Percentiles rank a stretch among this genome's conserved stretches.
phyloP scores from a whole-genome alignment of 2,888 invertebrate species.

The Lepidocyrtoides sp. region DNA sequence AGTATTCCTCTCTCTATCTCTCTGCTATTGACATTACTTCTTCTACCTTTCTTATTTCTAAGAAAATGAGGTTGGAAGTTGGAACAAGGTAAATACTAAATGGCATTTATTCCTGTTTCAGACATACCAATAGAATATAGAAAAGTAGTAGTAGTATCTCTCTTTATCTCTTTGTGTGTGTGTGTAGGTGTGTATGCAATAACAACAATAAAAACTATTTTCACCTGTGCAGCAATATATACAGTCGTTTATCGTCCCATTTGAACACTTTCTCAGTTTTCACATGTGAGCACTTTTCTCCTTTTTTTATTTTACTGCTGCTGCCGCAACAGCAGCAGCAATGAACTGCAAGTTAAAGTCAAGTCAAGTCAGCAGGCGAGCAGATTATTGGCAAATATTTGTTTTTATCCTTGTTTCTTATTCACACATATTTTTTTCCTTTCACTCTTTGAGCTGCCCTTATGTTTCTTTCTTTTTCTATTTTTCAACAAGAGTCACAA shows the following conservation, averaged over 20 bases:
- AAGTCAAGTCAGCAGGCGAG: too few relatives aligned
- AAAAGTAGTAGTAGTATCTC: not conserved
- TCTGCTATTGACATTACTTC: too few relatives aligned
- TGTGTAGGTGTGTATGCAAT: slow-evolving; percentile 30
- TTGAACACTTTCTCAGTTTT: not conserved
- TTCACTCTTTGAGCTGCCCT: not conserved
- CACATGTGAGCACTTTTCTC: not conserved
- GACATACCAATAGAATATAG: not conserved
- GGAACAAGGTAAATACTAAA: too few relatives aligned
- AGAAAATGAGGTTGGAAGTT: too few relatives aligned
- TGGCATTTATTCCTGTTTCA: too few relatives aligned
- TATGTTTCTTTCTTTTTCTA: not conserved
- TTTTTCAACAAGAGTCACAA: slow-evolving; percentile 13
- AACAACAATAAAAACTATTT: slow-evolving; percentile 21
- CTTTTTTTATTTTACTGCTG: not conserved
- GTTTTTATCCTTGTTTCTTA: slow-evolving; percentile 41
- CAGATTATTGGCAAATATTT: slow-evolving; percentile 71
- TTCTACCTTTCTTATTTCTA: too few relatives aligned
- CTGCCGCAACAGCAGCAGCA: not conserved
- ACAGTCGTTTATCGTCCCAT: slow-evolving; percentile 49
- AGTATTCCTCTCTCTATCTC: too few relatives aligned
- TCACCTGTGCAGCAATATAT: slow-evolving; percentile 39
- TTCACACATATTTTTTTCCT: slow-evolving; percentile 18
- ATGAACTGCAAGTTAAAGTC: slow-evolving; percentile 30
- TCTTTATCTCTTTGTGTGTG: not conserved